Base-by-base conservation (phyloP, 64 coral and sea anemone species). In the Cladopsammia gracilis region DNA sequence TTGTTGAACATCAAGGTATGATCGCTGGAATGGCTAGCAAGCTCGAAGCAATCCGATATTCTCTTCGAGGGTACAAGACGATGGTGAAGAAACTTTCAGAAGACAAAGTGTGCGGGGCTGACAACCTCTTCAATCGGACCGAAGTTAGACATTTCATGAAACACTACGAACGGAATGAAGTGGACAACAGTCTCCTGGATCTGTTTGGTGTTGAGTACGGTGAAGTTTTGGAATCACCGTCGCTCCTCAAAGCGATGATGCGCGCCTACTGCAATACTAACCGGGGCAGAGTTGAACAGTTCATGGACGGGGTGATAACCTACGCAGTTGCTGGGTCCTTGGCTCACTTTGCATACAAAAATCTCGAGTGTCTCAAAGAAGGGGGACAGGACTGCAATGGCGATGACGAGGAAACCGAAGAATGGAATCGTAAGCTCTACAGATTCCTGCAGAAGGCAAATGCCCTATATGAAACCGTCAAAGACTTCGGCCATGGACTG, bases 381-480 rank as follows among this genome's bases (percentile, higher is more conserved):
- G 74, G 73, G 50, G 62, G 43, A 8, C 48, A 66, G 1, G n/a
- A 89, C 3, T 89, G 87, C 57, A 15, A 88, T 22, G 70, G 22
- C 6, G 16, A 57, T 1, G 58, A 89, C 11, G 15, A 46, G 14
- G 73, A 78, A 24, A 89, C 10, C 60, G 87, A 89, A 22, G 56
- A 78, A 78, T 78, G 87, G 87, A 20, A 64, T 6, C 72, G 12
- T 4, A 62, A 49, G 4, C 73, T 77, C 42, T 64, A 78, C 46
- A 66, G 23, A 23, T 77, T 89, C 58, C 43, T 89, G 54, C 77
- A 60, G 73, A 89, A 89, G 48, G 58, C 87, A n/a, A 13, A 89
- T 24, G 59, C 25, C 14, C 57, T 89, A 12, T 64, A 65, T 19
- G 42, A 20, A 50, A 72, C 70, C 8, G 87, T 51, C 11, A 47